phyloP scores from a whole-genome alignment of 2,888 invertebrate species.

The Barypeithes pellucidus region DNA sequence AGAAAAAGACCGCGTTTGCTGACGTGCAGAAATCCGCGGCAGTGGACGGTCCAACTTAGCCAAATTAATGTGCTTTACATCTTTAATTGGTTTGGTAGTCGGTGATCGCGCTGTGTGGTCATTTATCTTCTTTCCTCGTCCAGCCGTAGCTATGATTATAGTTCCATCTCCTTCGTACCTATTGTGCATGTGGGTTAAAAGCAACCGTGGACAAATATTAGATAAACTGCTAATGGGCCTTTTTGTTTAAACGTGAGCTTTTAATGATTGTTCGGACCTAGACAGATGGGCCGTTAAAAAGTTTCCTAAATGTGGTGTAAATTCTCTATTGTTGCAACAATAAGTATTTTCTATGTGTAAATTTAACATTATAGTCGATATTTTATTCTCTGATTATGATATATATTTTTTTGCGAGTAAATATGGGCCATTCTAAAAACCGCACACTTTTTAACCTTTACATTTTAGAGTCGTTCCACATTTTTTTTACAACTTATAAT shows the following conservation, averaged over 20 bases:
- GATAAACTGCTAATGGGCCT: conserved; percentile 70
- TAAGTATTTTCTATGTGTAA: no score
- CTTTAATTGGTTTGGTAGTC: conserved; percentile 70
- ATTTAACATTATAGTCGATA: no score
- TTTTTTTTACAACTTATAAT: not conserved
- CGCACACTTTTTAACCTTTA: no score
- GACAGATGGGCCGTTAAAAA: conserved; percentile 31
- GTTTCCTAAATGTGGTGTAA: conserved; percentile 19
- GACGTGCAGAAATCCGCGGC: conserved; percentile 3
- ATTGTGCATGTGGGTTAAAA: conserved; percentile 65
- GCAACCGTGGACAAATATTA: conserved; percentile 70
- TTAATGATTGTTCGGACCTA: conserved; percentile 62
- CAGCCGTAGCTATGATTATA: conserved; percentile 46
- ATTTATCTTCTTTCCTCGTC: conserved; percentile 59
- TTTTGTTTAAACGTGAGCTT: conserved; percentile 69
- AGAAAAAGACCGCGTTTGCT: not conserved
- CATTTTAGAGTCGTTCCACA: no score
- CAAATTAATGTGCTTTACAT: conserved; percentile 72
- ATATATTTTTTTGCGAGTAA: no score
- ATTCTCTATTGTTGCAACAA: conserved; percentile 27
- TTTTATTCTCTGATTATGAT: no score
- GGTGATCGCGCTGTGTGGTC: conserved; percentile 70
- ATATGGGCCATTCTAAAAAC: no score
- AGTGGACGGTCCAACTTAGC: conserved; percentile 67
- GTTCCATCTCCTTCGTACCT: conserved; percentile 59